phyloP scores from a whole-genome alignment of 2,113 vertebrate genomes.

The Cathartes aura region DNA sequence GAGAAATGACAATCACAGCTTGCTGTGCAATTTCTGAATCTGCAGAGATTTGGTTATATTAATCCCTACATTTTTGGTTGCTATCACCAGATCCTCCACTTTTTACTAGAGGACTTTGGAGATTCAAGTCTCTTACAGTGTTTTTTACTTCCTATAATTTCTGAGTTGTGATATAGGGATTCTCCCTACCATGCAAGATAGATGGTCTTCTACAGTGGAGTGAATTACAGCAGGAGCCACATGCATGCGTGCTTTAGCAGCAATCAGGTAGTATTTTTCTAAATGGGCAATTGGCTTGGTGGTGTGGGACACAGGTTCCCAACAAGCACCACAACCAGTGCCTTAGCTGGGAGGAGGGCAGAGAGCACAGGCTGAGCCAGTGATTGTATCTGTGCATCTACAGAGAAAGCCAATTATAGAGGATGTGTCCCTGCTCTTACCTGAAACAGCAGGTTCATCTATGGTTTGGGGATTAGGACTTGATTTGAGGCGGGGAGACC shows the following conservation, averaged over 20 bases:
- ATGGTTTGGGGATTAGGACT: background rate
- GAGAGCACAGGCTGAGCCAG: background rate
- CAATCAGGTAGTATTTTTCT: background rate
- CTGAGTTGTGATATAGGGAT: background rate
- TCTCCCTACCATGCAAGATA: background rate
- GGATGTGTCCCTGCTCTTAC: background rate
- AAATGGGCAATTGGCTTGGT: background rate
- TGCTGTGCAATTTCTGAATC: background rate
- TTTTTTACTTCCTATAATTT: background rate
- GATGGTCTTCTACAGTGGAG: background rate
- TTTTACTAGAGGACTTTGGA: background rate
- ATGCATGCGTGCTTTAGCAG: background rate
- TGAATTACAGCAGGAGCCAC: background rate
- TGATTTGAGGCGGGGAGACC: background rate
- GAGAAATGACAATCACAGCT: background rate
- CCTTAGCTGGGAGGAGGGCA: background rate
- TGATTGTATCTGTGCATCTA: background rate
- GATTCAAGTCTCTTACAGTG: background rate
- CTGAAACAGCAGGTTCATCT: background rate
- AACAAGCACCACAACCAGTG: background rate
- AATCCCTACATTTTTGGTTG: background rate
- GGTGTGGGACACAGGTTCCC: background rate
- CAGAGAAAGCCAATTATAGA: background rate
- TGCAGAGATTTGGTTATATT: background rate
- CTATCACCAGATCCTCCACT: background rate